Evolutionary conservation across 2,113 vertebrate genomes (phyloP).

Genomic region (Alethe castanea): DNA sequence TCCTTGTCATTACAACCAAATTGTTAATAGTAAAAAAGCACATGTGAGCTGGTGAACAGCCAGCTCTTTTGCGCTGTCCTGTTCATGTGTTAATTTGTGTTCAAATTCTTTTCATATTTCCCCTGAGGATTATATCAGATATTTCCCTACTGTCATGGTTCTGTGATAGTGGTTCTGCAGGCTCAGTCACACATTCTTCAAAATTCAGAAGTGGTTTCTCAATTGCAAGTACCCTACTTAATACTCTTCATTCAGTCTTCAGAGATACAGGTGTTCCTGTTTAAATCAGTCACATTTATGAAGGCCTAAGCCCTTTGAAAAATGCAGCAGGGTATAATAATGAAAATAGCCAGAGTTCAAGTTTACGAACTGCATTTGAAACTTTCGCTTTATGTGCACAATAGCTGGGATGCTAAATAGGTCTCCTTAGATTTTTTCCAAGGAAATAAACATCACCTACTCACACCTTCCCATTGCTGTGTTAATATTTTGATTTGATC

Average conservation of each 20-base stretch:
- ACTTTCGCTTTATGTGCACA: not conserved
- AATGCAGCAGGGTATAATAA: not conserved
- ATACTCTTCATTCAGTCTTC: not conserved
- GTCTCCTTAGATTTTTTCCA: not conserved
- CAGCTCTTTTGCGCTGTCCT: not conserved
- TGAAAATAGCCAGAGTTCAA: not conserved
- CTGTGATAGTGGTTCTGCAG: not conserved
- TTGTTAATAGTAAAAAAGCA: not conserved
- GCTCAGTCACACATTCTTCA: not conserved
- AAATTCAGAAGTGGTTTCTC: not conserved
- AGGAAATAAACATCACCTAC: not conserved
- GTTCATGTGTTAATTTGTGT: not conserved
- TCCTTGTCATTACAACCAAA: not conserved
- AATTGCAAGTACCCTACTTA: not conserved
- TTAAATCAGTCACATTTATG: not conserved
- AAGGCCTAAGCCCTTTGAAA: not conserved
- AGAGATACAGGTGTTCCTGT: not conserved
- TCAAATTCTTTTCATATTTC: not conserved
- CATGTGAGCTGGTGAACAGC: not conserved
- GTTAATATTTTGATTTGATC: not conserved
- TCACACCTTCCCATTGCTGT: not conserved
- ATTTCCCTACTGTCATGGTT: not conserved
- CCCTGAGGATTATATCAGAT: not conserved
- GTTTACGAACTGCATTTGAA: not conserved
- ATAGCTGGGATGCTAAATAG: not conserved